Evolutionary conservation across 1,140 invertebrate species (phyloP).

Genomic region (Ostrea edulis): DNA sequence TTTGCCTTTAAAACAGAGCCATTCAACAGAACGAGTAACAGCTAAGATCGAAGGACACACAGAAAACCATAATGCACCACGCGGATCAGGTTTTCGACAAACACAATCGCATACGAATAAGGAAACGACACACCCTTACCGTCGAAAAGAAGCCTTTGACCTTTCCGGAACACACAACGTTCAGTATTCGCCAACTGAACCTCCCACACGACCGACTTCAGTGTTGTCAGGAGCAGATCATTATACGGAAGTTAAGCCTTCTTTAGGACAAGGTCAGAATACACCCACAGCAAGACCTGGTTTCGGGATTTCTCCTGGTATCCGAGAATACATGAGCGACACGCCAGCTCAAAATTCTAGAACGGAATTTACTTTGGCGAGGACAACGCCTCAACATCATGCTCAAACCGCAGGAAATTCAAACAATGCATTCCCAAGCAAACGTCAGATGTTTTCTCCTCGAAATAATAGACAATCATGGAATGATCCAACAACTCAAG

Average conservation of each 20-base stretch:
- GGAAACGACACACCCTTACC: background rate
- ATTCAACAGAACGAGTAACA: background rate
- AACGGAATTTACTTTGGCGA: slow-evolving; percentile 1
- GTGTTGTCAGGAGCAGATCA: background rate
- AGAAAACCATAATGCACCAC: background rate
- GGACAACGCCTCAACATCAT: background rate
- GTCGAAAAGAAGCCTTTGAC: background rate
- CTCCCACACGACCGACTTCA: background rate
- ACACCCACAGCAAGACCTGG: background rate
- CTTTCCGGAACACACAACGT: background rate
- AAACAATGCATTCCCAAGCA: background rate
- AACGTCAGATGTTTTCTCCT: background rate
- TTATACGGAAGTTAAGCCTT: background rate
- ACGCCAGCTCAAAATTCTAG: background rate
- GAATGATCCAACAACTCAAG: background rate
- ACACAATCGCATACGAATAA: background rate
- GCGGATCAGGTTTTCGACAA: background rate
- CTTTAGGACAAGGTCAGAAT: background rate
- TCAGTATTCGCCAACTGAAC: background rate
- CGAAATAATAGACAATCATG: background rate
- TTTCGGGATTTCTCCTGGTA: background rate
- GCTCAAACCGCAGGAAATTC: background rate
- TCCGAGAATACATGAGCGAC: background rate
- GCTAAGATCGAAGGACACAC: background rate
- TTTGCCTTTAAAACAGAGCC: background rate